Evolutionary conservation across 1,140 invertebrate species (phyloP), one percentile per base, ranked within the genome.

Genomic region (Aphaenogaster ashmeadi): DNA sequence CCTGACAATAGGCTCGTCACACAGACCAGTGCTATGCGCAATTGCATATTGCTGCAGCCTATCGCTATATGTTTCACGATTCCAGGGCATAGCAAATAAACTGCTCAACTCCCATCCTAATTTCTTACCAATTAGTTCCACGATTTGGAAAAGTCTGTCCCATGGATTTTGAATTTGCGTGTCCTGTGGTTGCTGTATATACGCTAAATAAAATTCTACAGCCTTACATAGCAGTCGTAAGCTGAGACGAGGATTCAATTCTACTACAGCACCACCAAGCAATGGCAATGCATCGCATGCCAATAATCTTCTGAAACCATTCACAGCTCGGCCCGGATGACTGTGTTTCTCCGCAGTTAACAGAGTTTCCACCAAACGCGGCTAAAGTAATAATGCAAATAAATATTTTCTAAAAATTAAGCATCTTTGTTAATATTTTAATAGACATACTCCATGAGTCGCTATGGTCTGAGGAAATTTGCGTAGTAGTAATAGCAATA

Each of bases 391-490:
- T 9, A 50, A 27, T 21, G 54, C 71, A 79, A 80, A 67, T 50
- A 58, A 75, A 74, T 52, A 67, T 60, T 2, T 21, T 36, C 4
- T 21, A 64, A 44, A 69, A 13, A 15, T 54, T 8, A 44, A 47
- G 3, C 6, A n/a, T 47, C 0, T 38, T 36, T 15, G 2, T 38
- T 36, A 2, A 6, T 47, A 38, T 38, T 33, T 80, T 5, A 15
- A 89, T n/a, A 50, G 91, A 89, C 95, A 96, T 96, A 98, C 98
- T 54, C 97, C 98, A 94, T 98, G 97, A 62, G 97, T 97, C 21
- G 96, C 93, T 18, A 97, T 97, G n/a, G 98, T 97, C 92, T 97
- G 97, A 54, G 98, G 98, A 96, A 98, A 98, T 92, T 97, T 97
- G 90, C 97, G 97, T 66, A 98, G 95, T 72, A 98, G 96, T 58